phyloP scores from a whole-genome alignment of 2,888 invertebrate genomes.

The Callyntrura guangdongensis region DNA sequence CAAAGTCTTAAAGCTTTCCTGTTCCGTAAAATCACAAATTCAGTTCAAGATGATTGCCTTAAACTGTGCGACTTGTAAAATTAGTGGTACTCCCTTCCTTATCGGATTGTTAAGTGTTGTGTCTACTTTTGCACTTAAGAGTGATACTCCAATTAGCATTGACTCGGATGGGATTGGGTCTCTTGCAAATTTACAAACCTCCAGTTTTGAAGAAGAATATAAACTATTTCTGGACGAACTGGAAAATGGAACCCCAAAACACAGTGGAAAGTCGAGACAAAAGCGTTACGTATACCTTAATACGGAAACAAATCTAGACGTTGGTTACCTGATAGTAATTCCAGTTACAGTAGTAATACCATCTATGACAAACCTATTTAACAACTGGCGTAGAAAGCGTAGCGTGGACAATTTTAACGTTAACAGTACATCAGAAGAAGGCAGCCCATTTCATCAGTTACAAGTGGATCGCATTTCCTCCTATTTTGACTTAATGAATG shows the following conservation, averaged over 20 bases:
- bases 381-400: conserved; percentile 76
- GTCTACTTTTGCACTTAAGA: not conserved
- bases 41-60: no score
- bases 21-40: no score
- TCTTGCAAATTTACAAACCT: no score
- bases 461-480: conserved; percentile 80
- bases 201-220: conserved; percentile 73
- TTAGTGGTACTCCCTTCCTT: no score
- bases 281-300: conserved; percentile 75
- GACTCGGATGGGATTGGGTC: not conserved
- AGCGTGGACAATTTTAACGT: conserved; percentile 64
- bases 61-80: no score
- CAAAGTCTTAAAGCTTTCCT: no score
- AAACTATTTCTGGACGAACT: conserved; percentile 71
- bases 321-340: conserved; percentile 82
- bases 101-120: no score
- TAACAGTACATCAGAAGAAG: conserved; percentile 64
- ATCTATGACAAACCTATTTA: conserved; percentile 82
- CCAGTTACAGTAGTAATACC: conserved; percentile 83
- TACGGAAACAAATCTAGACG: conserved; percentile 80
- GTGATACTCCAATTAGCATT: not conserved
- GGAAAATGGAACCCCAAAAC: conserved; percentile 45
- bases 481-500: conserved; percentile 83
- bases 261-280: conserved; percentile 51
- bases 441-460: conserved; percentile 76